Conservation (phyloP, 2,797 vertebrate species). For the Toxotes lorentzi region DNA sequence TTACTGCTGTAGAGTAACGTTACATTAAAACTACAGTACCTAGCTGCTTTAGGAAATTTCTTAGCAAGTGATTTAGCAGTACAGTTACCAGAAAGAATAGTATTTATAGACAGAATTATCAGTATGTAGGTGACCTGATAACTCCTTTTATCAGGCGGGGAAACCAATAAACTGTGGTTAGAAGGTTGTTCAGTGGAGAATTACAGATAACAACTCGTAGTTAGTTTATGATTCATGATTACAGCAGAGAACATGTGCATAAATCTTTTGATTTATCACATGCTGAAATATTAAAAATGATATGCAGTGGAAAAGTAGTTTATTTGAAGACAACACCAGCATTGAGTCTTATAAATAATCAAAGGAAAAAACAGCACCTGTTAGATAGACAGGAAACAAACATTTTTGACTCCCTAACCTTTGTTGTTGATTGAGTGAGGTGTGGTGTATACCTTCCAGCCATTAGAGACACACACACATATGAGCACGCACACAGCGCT, state of each 20-base stretch:
- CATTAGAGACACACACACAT: not conserved
- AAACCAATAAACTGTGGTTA: not conserved
- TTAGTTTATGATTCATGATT: not conserved
- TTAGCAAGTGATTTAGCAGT: not conserved
- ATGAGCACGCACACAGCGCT: not conserved
- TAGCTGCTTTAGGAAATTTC: not conserved
- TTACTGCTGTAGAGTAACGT: too few species aligned
- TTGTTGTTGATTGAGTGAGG: slow-evolving; percentile 27
- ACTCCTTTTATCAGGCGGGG: not conserved
- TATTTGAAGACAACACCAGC: not conserved
- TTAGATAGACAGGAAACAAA: not conserved
- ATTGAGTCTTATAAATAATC: slow-evolving; percentile 10
- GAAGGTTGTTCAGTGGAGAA: slow-evolving; percentile 1
- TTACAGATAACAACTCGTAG: not conserved
- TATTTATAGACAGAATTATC: not conserved
- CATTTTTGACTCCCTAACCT: slow-evolving; percentile 3
- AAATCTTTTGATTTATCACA: slow-evolving; percentile 1
- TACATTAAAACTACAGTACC: too few species aligned
- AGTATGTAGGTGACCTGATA: not conserved
- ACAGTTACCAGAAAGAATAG: slow-evolving; percentile 4
- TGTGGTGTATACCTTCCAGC: slow-evolving; percentile 8
- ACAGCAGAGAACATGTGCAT: not conserved
- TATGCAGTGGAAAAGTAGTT: slow-evolving; percentile 3
- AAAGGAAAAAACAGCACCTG: not conserved
- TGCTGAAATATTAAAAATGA: slow-evolving; percentile 14